A percentile compares a stretch with the other conserved stretches of the same genome.
These are phyloP conservation scores for Ptychoptera albimana DNA, from an alignment of 2,888 invertebrate genomes.

Conservation along the genomic window DNA sequence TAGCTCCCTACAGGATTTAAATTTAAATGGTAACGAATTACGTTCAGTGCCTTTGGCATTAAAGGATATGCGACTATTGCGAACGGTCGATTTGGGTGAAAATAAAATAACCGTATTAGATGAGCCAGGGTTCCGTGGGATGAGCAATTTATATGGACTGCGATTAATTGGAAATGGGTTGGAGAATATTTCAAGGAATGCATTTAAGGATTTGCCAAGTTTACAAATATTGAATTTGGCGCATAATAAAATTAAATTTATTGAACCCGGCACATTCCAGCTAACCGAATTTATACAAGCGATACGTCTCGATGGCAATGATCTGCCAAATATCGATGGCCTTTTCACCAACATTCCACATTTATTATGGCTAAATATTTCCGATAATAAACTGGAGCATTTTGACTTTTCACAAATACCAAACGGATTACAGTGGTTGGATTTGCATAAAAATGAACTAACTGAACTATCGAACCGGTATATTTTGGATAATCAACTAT, in stretches of 20 bases:
- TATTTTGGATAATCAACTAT: constrained; percentile 49
- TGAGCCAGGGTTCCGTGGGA: constrained; percentile 65
- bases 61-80: constrained; percentile 68
- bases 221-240: constrained; percentile 79
- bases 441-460: constrained; percentile 76
- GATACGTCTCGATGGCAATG: constrained; percentile 73
- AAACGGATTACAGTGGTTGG: constrained; percentile 68
- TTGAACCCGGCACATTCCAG: constrained; percentile 71
- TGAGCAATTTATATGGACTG: constrained; percentile 74
- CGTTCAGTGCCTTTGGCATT: constrained; percentile 66
- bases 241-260: constrained; percentile 60
- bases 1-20: constrained; percentile 76
- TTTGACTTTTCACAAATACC: constrained; percentile 82
- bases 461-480: constrained; percentile 61
- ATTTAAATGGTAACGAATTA: constrained; percentile 74
- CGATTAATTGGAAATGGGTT: constrained; percentile 80
- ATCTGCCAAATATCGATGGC: constrained; percentile 63
- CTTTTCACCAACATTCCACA: constrained; percentile 70
- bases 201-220: constrained; percentile 62
- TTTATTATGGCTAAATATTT: constrained; percentile 77
- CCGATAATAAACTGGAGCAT: constrained; percentile 75
- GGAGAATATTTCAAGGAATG: constrained; percentile 62
- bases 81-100: constrained; percentile 81
- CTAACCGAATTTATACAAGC: constrained; percentile 67
- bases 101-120: constrained; percentile 72